Evolutionary conservation across 2,888 invertebrate species (phyloP).

Genomic region (Leptopilina drosophilae): DNA sequence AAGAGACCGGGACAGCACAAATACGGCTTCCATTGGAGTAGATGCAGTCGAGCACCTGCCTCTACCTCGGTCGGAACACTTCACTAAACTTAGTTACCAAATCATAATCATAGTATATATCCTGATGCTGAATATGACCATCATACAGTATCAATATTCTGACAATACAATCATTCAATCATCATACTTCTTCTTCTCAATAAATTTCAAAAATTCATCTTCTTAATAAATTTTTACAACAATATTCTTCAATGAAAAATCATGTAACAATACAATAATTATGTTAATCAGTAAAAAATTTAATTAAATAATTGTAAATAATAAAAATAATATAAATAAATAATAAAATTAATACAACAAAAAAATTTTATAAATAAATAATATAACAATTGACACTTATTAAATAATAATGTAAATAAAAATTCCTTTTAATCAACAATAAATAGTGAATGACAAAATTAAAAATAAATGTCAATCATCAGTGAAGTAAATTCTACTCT

Average conservation of each 20-base stretch:
- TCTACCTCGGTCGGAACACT: constrained; percentile 54
- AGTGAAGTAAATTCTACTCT: too few species aligned
- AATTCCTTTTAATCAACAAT: too few species aligned
- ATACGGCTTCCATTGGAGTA: constrained; percentile 68
- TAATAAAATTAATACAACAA: too few species aligned
- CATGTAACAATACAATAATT: not conserved
- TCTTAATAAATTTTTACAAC: too few species aligned
- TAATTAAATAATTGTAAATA: not conserved
- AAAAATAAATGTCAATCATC: too few species aligned
- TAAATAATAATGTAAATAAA: too few species aligned
- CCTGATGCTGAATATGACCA: not conserved
- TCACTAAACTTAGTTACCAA: constrained; percentile 53
- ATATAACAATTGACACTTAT: too few species aligned
- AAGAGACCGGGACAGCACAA: constrained; percentile 60
- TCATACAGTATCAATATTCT: constrained; percentile 11
- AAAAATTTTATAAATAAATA: too few species aligned
- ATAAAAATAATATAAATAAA: too few species aligned
- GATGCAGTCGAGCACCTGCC: constrained; percentile 61
- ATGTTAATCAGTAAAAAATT: not conserved
- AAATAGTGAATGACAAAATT: too few species aligned
- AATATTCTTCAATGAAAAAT: not conserved
- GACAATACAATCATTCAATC: not conserved
- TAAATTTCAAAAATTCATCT: not conserved
- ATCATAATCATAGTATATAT: constrained; percentile 38
- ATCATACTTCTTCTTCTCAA: not conserved